Conservation (phyloP, 2,797 vertebrate genomes). For the Bucorvus abyssinicus region DNA sequence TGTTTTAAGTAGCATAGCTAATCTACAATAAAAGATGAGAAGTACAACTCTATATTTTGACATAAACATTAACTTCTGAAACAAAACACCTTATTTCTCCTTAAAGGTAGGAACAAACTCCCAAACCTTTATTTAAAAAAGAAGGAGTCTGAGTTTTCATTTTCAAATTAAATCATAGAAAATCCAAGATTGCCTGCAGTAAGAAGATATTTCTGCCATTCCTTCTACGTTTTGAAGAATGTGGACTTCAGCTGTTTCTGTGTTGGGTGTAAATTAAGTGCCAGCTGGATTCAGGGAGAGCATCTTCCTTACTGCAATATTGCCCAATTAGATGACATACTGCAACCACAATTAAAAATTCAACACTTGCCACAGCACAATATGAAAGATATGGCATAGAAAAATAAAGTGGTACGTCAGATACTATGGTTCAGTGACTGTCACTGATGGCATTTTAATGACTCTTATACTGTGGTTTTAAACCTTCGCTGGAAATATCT, state of each 20-base stretch:
- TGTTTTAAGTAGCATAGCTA: background rate
- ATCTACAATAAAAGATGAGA: background rate
- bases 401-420: slow-evolving; percentile 24
- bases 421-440: slow-evolving; percentile 48
- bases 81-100: background rate
- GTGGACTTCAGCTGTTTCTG: background rate
- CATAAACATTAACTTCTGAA: background rate
- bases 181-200: background rate
- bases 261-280: slow-evolving; percentile 7
- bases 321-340: slow-evolving; percentile 38
- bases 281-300: background rate
- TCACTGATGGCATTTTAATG: slow-evolving; percentile 53
- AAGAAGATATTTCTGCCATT: background rate
- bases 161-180: background rate
- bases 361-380: slow-evolving; percentile 9
- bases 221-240: background rate
- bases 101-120: background rate
- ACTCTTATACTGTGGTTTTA: slow-evolving; percentile 18
- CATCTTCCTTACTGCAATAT: slow-evolving; percentile 23
- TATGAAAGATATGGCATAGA: background rate
- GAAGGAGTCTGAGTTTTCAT: background rate
- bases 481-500: background rate
- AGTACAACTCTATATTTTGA: background rate
- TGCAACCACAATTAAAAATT: slow-evolving; percentile 43
- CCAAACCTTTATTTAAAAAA: background rate